Evolutionary conservation across 2,888 invertebrate species (phyloP), one percentile per base, ranked within the genome.

Genomic region (Andrena bucephala): DNA sequence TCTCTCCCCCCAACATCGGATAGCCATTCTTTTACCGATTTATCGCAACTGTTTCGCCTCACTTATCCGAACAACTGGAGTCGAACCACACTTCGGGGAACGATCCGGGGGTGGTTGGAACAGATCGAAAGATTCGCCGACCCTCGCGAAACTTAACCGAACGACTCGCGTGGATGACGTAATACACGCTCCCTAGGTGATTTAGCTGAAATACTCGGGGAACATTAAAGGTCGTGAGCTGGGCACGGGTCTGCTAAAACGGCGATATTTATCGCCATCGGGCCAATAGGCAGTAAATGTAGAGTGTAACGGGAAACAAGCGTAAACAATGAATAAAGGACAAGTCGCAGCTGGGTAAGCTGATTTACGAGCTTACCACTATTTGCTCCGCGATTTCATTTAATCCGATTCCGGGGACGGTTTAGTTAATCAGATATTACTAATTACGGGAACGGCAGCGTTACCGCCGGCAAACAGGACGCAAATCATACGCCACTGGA

Each of bases 341-440:
- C 84, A 81, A 84, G 85, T 82, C 76, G 77, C 85, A 85, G 85
- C 85, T 85, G 85, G 84, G 57, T 77, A 70, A 77, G 59, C 74
- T 78, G 85, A 86, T 86, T 86, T 81, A 81, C 78, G 77, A 77
- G 73, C 72, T 57, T 57, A 60, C 72, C 72, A 48, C 83, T 78
- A 81, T 85, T 85, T 73, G 83, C 85, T 73, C 74, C 78, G 62
- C 78, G 83, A 85, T 81, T 83, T 86, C 75, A 77, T 80, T 87
- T 76, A 77, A 87, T 77, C 85, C 77, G 83, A 80, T 85, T 81
- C 67, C 69, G 42, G 62, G 57, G 57, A 57, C 78, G 60, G 74
- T 78, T 86, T 81, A 81, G 80, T 84, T 77, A 77, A 85, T 85
- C 84, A 75, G 83, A 83, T 83, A 83, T 87, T 83, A 73, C 84